Evolutionary conservation across 2,797 vertebrate genomes (phyloP).

Genomic region (Discoglossus pictus): DNA sequence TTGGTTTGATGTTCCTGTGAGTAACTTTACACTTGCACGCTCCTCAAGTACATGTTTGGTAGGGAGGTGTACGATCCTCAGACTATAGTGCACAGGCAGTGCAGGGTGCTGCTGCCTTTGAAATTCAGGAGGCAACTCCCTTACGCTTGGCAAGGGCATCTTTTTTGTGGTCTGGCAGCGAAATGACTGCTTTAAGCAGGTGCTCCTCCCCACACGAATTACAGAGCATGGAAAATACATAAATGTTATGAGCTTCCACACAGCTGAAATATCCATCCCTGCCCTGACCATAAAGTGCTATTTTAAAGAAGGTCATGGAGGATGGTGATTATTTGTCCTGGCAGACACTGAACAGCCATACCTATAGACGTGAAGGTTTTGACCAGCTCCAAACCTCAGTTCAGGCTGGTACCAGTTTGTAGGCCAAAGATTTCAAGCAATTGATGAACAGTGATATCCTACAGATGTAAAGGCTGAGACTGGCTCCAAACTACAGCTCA

Average conservation of each 20-base stretch:
- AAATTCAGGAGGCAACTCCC: slow-evolving; percentile 59
- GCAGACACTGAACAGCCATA: neutral
- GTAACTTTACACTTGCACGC: slow-evolving; percentile 55
- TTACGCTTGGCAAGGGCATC: slow-evolving; percentile 56
- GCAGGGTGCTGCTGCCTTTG: slow-evolving; percentile 62
- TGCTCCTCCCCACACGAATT: slow-evolving; percentile 56
- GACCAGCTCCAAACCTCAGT: no score
- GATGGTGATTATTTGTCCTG: slow-evolving; percentile 41
- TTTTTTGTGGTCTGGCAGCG: slow-evolving; percentile 55
- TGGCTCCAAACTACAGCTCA: no score
- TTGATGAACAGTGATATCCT: no score
- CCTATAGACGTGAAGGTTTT: no score
- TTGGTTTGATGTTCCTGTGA: slow-evolving; percentile 56
- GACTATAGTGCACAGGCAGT: slow-evolving; percentile 52
- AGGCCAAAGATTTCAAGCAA: no score
- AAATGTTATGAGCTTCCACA: slow-evolving; percentile 47
- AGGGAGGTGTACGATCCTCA: slow-evolving; percentile 52
- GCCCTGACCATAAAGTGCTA: slow-evolving; percentile 25
- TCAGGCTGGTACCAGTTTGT: no score
- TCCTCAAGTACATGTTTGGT: slow-evolving; percentile 52
- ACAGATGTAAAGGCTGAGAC: no score
- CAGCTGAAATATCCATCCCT: slow-evolving; percentile 35
- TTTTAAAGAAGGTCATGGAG: slow-evolving; percentile 45
- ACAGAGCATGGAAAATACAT: slow-evolving; percentile 48
- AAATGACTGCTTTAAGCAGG: slow-evolving; percentile 57